These are phyloP conservation scores for Myxocyprinus asiaticus DNA, from an alignment of 2,113 vertebrate genomes.

Conservation along the genomic window DNA sequence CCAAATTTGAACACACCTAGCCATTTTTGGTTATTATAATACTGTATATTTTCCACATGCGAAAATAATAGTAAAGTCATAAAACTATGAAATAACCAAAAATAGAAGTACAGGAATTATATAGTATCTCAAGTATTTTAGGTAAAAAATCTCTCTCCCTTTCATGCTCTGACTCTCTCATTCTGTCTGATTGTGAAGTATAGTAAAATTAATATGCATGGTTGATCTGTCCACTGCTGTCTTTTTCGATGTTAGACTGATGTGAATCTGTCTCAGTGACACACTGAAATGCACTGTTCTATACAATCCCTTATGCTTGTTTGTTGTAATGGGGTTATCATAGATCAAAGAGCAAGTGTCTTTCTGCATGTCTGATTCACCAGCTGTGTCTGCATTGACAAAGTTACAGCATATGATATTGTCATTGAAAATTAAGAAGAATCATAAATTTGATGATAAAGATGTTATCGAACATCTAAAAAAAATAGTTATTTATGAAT, in stretches of 20 bases:
- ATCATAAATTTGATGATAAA: not conserved
- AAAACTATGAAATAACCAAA: no score
- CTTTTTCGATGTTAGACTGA: slow-evolving; percentile 10
- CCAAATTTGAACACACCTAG: no score
- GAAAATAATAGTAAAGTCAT: no score
- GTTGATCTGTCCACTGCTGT: not conserved
- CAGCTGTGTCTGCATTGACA: slow-evolving; percentile 6
- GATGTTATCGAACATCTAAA: not conserved
- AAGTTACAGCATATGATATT: not conserved
- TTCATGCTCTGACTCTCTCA: not conserved
- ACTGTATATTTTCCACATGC: no score
- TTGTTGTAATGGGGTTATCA: slow-evolving; percentile 20
- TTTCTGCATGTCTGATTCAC: not conserved
- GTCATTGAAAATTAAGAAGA: not conserved
- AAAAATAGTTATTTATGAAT: not conserved
- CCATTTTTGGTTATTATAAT: no score
- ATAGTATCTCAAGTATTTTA: no score
- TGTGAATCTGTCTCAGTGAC: slow-evolving; percentile 25
- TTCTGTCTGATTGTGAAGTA: slow-evolving; percentile 9
- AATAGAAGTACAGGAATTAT: no score
- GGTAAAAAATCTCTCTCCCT: no score
- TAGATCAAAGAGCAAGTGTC: slow-evolving; percentile 15
- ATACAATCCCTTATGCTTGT: slow-evolving; percentile 14
- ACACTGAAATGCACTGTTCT: not conserved
- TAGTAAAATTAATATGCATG: slow-evolving; percentile 24